Percentiles rank a stretch among this genome's conserved stretches.
phyloP scores from a whole-genome alignment of 1,140 invertebrate genomes.

The Mercenaria mercenaria region DNA sequence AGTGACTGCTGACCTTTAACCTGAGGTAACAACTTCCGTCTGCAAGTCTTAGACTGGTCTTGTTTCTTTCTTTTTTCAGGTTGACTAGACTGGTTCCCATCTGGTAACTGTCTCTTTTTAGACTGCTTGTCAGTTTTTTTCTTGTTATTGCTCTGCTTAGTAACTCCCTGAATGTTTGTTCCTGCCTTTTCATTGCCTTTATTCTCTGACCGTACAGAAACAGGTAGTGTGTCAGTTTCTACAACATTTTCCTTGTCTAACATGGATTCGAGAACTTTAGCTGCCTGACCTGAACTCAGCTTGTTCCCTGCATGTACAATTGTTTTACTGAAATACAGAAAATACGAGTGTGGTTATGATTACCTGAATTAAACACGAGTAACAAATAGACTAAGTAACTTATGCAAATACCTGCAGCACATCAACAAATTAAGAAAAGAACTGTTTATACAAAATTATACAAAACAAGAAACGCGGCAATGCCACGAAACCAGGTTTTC shows the following conservation, averaged over 20 bases:
- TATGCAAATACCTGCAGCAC: too few species aligned
- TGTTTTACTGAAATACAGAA: slow-evolving; percentile 71
- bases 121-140: slow-evolving; percentile 38
- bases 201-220: not conserved
- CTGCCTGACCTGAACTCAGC: slow-evolving; percentile 38
- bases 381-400: too few species aligned
- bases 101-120: slow-evolving; percentile 56
- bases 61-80: slow-evolving; percentile 68
- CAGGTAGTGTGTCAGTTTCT: not conserved
- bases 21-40: slow-evolving; percentile 73
- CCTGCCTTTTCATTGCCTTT: not conserved
- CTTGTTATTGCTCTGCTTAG: slow-evolving; percentile 12
- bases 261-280: slow-evolving; percentile 63
- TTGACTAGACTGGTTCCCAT: slow-evolving; percentile 34
- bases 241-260: slow-evolving; percentile 64
- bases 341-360: not conserved
- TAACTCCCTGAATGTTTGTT: not conserved
- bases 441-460: too few species aligned
- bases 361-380: too few species aligned
- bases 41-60: slow-evolving; percentile 70
- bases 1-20: slow-evolving; percentile 76
- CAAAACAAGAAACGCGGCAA: too few species aligned
- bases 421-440: too few species aligned
- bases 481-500: too few species aligned
- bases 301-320: slow-evolving; percentile 68